phyloP scores from a whole-genome alignment of 2,888 invertebrate genomes.

The Rhagophthalmus giganteus region DNA sequence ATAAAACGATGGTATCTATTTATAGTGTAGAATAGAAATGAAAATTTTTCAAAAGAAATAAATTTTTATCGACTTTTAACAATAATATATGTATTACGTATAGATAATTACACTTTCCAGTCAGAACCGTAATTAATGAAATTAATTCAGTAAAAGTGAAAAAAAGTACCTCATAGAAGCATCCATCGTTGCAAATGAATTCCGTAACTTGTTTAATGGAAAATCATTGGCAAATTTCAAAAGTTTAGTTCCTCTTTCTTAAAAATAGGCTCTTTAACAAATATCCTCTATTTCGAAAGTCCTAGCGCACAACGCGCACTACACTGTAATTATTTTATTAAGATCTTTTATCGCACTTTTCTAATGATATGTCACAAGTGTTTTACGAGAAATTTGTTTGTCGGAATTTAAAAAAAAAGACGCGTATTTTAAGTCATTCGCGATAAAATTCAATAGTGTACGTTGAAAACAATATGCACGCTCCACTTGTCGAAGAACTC shows the following conservation, averaged over 20 bases:
- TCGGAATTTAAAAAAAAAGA: constrained; percentile 1
- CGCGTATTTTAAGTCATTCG: too few species aligned
- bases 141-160: constrained; percentile 31
- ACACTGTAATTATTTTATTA: constrained; percentile 16
- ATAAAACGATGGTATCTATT: too few species aligned
- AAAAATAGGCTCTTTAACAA: constrained; percentile 21
- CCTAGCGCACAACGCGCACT: constrained; percentile 13
- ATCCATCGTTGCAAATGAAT: constrained; percentile 29
- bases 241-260: constrained; percentile 15
- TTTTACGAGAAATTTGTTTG: too few species aligned
- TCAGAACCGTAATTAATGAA: constrained; percentile 20
- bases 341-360: constrained; percentile 20
- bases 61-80: too few species aligned
- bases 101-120: not conserved
- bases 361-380: constrained; percentile 15
- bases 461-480: too few species aligned
- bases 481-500: constrained; percentile 12
- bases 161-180: constrained; percentile 26
- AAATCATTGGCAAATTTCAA: constrained; percentile 28
- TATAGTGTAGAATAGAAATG: too few species aligned
- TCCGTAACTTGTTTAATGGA: constrained; percentile 15
- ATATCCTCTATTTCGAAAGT: constrained; percentile 27
- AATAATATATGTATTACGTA: not conserved
- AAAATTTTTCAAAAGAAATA: too few species aligned
- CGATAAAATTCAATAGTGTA: too few species aligned